phyloP scores from a whole-genome alignment of 1,140 invertebrate species.

The Lordiphosa stackelbergi region DNA sequence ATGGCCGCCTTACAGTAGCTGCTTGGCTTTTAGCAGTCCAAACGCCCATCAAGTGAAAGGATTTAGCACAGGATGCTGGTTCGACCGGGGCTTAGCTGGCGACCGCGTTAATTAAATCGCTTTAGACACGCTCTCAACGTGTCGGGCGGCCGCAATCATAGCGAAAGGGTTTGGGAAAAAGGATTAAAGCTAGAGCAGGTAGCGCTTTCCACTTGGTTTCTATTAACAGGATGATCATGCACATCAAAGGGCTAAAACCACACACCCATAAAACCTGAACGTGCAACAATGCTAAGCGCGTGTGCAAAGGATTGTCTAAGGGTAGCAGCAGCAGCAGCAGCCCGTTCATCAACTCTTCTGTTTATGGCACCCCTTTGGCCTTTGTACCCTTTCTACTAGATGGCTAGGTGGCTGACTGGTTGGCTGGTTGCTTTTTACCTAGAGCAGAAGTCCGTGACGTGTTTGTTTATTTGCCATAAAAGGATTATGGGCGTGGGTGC shows the following conservation, averaged over 20 bases:
- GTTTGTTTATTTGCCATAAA: conserved; percentile 75
- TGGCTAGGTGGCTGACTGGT: too few species aligned
- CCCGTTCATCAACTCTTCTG: conserved; percentile 53
- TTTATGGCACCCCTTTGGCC: conserved; percentile 60
- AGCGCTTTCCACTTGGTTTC: conserved; percentile 48
- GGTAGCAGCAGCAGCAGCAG: conserved; percentile 1
- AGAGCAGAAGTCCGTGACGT: conserved; percentile 41
- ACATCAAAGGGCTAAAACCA: conserved; percentile 77
- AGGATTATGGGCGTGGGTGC: conserved; percentile 69
- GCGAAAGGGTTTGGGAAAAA: conserved; percentile 22
- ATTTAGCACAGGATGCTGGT: conserved; percentile 31
- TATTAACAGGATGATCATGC: conserved; percentile 77
- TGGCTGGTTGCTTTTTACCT: conserved; percentile 42
- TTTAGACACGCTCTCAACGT: conserved; percentile 62
- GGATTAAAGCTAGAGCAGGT: conserved; percentile 28
- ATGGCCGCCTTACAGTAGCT: conserved; percentile 49
- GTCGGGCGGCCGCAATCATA: conserved; percentile 21
- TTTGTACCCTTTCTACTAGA: conserved; percentile 15
- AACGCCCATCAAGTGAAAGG: conserved; percentile 54
- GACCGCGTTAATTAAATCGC: conserved; percentile 76
- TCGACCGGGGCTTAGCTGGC: conserved; percentile 44
- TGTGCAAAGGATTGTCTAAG: conserved; percentile 31
- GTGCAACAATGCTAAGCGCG: conserved; percentile 66
- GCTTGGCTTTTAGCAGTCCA: conserved; percentile 47
- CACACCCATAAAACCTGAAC: conserved; percentile 74